These are phyloP conservation scores for Machaerirhynchus nigripectus DNA, from an alignment of 2,113 vertebrate genomes.

Conservation along the genomic window DNA sequence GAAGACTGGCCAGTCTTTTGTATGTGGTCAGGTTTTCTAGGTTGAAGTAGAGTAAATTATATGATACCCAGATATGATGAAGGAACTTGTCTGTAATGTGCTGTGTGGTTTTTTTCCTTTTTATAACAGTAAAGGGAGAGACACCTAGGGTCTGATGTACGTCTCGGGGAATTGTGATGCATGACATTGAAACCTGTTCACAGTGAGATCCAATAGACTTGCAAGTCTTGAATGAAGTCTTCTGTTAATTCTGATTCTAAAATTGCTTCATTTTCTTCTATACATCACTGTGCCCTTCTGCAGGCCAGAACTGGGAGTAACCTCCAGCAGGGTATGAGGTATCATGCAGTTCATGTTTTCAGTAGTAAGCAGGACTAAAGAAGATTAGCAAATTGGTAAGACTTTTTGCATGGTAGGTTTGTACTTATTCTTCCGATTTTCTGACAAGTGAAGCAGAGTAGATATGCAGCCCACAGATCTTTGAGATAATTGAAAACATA, in stretches of 20 bases:
- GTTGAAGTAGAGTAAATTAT: not conserved
- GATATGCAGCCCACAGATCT: not conserved
- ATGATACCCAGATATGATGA: not conserved
- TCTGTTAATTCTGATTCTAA: not conserved
- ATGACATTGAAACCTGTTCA: not conserved
- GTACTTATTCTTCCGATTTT: not conserved
- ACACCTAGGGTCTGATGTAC: not conserved
- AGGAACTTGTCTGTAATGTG: not conserved
- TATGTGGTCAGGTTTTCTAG: not conserved
- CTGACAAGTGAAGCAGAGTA: not conserved
- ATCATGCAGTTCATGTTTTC: not conserved
- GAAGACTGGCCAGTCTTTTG: not conserved
- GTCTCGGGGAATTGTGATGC: not conserved
- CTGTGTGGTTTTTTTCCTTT: not conserved
- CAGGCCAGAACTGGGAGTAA: not conserved
- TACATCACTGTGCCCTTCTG: not conserved
- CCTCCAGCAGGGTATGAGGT: not conserved
- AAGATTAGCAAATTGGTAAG: not conserved
- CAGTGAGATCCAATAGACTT: not conserved
- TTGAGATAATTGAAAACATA: conserved; percentile 8
- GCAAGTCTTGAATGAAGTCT: not conserved
- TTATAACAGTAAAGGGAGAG: not conserved
- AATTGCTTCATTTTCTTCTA: not conserved
- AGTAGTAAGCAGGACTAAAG: not conserved
- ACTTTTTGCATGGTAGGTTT: not conserved